phyloP scores from a whole-genome alignment of 2,797 vertebrate genomes.

The Chiroxiphia lanceolata region DNA sequence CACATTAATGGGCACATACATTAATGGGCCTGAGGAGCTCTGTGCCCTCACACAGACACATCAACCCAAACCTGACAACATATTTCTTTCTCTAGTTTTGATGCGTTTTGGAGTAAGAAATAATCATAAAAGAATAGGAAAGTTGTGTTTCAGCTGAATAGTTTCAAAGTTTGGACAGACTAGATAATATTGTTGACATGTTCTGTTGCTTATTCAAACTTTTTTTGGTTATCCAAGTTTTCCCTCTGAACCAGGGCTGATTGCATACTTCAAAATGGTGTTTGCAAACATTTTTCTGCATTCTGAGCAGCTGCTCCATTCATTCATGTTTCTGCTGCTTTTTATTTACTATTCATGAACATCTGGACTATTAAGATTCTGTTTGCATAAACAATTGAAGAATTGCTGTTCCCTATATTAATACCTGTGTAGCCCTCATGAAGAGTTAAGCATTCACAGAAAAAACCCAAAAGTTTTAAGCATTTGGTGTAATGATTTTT shows the following conservation, averaged over 20 bases:
- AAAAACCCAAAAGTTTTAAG: background rate
- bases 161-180: background rate
- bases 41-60: background rate
- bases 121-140: background rate
- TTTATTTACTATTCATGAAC: slow-evolving; percentile 66
- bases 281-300: slow-evolving; percentile 58
- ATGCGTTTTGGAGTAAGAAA: background rate
- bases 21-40: background rate
- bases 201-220: slow-evolving; percentile 12
- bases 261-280: slow-evolving; percentile 45
- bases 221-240: slow-evolving; percentile 41
- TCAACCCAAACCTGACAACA: background rate
- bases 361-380: slow-evolving; percentile 52
- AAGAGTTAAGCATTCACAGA: background rate
- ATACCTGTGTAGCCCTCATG: background rate
- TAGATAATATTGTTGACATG: background rate
- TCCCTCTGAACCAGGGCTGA: slow-evolving; percentile 29
- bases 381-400: slow-evolving; percentile 9
- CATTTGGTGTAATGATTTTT: background rate
- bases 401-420: background rate
- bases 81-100: background rate
- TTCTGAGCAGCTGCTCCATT: slow-evolving; percentile 59
- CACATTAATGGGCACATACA: no score
- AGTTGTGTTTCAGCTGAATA: background rate
- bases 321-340: slow-evolving; percentile 29